These are phyloP conservation scores for Papilio xuthus DNA, from an alignment of 1,140 invertebrate genomes.

Conservation along the genomic window DNA sequence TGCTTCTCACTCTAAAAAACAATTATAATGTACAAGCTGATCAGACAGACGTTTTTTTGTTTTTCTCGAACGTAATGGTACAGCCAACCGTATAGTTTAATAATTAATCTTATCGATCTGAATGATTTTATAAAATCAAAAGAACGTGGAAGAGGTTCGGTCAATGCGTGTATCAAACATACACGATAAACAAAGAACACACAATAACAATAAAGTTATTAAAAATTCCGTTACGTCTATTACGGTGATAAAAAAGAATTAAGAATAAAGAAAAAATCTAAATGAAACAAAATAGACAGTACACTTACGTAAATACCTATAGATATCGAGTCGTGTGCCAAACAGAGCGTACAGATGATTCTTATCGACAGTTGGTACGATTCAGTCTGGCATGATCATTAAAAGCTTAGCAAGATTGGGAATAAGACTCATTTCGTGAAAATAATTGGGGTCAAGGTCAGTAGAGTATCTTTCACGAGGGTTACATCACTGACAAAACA, in stretches of 20 bases:
- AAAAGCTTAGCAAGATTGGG: neutral
- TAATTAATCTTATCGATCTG: no score
- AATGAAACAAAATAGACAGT: neutral
- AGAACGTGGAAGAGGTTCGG: no score
- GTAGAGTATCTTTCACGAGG: neutral
- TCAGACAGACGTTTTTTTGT: neutral
- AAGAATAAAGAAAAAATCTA: neutral
- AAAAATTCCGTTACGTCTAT: neutral
- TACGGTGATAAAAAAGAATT: neutral
- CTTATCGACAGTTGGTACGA: constrained; percentile 4
- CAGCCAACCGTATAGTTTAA: no score
- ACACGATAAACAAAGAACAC: neutral
- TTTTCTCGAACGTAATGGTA: neutral
- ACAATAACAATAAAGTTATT: no score
- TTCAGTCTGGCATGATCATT: constrained; percentile 5
- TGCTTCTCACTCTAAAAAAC: constrained; percentile 70
- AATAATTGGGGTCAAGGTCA: neutral
- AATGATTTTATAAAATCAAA: no score
- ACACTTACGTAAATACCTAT: neutral
- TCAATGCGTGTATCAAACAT: neutral
- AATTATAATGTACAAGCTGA: constrained; percentile 22
- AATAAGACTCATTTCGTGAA: constrained; percentile 12
- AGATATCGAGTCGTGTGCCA: neutral
- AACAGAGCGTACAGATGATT: constrained; percentile 13
- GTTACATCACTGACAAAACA: neutral